Base-by-base conservation (phyloP, 2,113 vertebrate species). In the Machaerirhynchus nigripectus region DNA sequence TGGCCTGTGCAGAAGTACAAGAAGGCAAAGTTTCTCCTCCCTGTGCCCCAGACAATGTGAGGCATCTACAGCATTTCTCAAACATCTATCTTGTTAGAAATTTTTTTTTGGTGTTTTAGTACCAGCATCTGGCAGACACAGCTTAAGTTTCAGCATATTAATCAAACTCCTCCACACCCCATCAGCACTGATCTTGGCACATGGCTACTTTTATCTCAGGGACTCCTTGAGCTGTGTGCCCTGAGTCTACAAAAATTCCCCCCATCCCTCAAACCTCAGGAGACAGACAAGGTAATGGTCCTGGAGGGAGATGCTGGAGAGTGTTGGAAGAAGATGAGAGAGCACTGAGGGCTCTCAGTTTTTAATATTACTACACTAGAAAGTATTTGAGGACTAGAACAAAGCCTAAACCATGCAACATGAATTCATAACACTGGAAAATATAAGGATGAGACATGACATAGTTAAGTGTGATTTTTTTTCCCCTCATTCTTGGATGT, bases 141-240 rank as follows among this genome's bases (percentile, higher is more conserved):
- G 65, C 47, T 94, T 67, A 63, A 83, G 4, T 92, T 94, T 84
- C 84, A 93, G 75, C 44, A 16, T 65, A 90, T 93, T 91, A 89
- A 91, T 97, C 84, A 95, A 87, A 93, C 42, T 77, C 94, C 75
- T 92, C 75, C 93, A 70, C 68, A 68, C n/a, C 39, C 55, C 61
- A 52, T 90, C 82, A 84, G 24, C 46, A 26, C 63, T 49, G 64
- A 80, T 74, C 79, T 92, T 85, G 35, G 47, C 69, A 82, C 30
- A 15, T 11, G 46, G 42, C 44, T 83, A 27, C 68, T 87, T 84
- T 67, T 90, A 18, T 81, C 56, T 83, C 39, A 21, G 39, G 12
- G 59, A 56, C 53, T 82, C 31, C 37, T 63, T 75, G 50, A 90
- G 69, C 83, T 95, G 24, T 75, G 35, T 57, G 39, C 17, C 28